Conservation (phyloP, 2,888 invertebrate species). For the Heliconius sara region DNA sequence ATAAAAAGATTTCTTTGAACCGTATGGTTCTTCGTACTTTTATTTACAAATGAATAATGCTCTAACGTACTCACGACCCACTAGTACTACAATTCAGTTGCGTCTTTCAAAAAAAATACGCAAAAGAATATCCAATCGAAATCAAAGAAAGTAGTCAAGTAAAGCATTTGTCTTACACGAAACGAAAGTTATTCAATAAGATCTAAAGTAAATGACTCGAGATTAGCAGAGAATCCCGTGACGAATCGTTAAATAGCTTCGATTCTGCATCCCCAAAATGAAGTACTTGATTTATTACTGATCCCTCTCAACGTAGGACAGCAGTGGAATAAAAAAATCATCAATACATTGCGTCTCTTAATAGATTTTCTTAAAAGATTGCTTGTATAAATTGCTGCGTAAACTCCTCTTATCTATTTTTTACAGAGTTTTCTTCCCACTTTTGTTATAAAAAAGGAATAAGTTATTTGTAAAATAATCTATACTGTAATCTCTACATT, state of each 20-base stretch:
- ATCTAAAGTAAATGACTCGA: constrained; percentile 27
- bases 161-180: not conserved
- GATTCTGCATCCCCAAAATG: constrained; percentile 56
- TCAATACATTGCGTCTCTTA: constrained; percentile 29
- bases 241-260: constrained; percentile 50
- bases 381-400: constrained; percentile 28
- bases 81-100: not conserved
- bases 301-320: constrained; percentile 57
- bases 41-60: not conserved
- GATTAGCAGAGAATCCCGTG: constrained; percentile 49
- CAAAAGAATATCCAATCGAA: not conserved
- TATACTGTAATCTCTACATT: no score
- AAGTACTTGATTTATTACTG: constrained; percentile 59
- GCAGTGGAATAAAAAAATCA: constrained; percentile 53
- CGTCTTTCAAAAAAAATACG: not conserved
- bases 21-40: not conserved
- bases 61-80: not conserved
- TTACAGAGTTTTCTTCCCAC: not conserved
- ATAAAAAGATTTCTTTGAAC: no score
- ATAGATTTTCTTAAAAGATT: constrained; percentile 39
- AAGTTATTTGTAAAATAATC: no score
- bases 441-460: not conserved
- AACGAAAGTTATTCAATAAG: constrained; percentile 35
- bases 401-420: not conserved
- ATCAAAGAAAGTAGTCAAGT: not conserved